Conservation (phyloP, 2,797 vertebrate species). For the Odontamblyopus rebecca region DNA sequence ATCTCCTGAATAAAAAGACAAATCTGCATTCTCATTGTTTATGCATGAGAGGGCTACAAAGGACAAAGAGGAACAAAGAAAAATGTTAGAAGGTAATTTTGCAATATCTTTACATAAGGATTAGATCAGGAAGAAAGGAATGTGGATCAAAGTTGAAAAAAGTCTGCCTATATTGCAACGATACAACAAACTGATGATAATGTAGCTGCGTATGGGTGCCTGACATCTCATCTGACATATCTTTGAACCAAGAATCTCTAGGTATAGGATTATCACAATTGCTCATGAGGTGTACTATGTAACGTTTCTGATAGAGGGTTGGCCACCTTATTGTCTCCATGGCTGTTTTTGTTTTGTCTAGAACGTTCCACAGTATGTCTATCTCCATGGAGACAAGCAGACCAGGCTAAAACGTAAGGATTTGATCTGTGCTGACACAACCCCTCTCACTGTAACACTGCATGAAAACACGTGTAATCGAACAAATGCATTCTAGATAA, state of each 20-base stretch:
- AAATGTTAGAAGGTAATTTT: background rate
- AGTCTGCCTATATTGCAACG: background rate
- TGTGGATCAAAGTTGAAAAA: background rate
- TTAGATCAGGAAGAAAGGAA: background rate
- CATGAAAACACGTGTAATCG: too few relatives aligned
- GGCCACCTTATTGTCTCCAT: background rate
- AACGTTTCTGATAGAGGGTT: background rate
- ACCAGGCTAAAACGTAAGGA: too few relatives aligned
- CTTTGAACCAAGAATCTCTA: background rate
- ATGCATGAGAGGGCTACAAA: constrained; percentile 7
- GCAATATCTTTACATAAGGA: background rate
- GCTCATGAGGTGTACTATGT: background rate
- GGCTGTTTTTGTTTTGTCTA: background rate
- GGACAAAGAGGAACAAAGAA: constrained; percentile 1
- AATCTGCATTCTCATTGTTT: background rate
- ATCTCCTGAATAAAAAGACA: constrained; percentile 10
- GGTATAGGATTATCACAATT: background rate
- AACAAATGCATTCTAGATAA: background rate
- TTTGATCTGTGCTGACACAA: too few relatives aligned
- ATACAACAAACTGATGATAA: background rate
- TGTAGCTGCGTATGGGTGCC: too few relatives aligned
- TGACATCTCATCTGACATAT: too few relatives aligned
- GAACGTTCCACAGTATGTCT: background rate
- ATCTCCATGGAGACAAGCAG: too few relatives aligned
- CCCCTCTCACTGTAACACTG: too few relatives aligned